phyloP scores from a whole-genome alignment of 2,888 invertebrate genomes.

The Trachelus stipa region DNA sequence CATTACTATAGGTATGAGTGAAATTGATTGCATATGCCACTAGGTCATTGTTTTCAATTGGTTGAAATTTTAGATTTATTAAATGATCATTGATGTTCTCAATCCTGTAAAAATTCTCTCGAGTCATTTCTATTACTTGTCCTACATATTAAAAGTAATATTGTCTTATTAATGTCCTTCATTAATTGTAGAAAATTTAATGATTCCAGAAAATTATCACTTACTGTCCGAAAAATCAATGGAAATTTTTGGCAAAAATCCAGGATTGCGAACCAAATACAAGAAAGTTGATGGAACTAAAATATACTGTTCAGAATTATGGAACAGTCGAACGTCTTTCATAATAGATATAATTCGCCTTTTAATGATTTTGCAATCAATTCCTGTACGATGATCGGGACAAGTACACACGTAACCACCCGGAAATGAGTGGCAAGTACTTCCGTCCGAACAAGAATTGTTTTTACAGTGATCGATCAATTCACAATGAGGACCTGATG shows the following conservation, averaged over 20 bases:
- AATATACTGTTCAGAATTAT: conserved; percentile 15
- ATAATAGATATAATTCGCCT: neutral
- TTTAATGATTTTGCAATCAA: conserved; percentile 13
- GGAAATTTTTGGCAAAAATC: conserved; percentile 8
- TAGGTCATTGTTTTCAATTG: neutral
- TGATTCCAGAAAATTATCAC: too few relatives aligned
- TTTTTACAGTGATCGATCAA: conserved; percentile 15
- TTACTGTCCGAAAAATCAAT: conserved; percentile 18
- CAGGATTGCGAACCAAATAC: conserved; percentile 8
- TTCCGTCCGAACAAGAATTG: conserved; percentile 13
- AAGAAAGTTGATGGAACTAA: conserved; percentile 15
- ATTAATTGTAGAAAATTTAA: too few relatives aligned
- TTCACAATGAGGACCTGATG: conserved; percentile 15
- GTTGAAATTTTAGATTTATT: conserved; percentile 14
- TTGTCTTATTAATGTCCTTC: too few relatives aligned
- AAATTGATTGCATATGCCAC: conserved; percentile 5
- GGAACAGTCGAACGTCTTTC: conserved; percentile 8
- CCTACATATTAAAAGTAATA: conserved; percentile 2
- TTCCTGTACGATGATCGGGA: conserved; percentile 8
- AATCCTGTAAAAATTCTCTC: conserved; percentile 12
- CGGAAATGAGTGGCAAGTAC: conserved; percentile 8
- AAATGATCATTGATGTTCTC: conserved; percentile 14
- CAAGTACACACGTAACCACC: conserved; percentile 19
- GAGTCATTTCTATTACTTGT: neutral
- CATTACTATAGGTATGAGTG: conserved; percentile 10